A percentile compares a stretch with the other conserved stretches of the same genome.
Conservation (phyloP, 2,888 invertebrate genomes). For the Hemistola chrysoprasaria region DNA sequence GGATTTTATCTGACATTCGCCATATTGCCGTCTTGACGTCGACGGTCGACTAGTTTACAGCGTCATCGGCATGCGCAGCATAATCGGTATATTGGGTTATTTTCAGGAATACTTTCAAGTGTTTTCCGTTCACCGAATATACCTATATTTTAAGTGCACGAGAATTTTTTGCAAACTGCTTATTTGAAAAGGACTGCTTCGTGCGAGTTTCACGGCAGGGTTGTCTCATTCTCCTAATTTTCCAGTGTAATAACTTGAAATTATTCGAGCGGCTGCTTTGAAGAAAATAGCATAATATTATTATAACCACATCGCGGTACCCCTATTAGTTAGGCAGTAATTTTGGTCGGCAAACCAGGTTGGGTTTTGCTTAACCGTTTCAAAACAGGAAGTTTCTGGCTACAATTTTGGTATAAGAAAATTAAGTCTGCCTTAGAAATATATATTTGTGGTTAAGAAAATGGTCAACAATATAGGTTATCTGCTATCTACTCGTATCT, state of each 20-base stretch:
- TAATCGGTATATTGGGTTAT: no score
- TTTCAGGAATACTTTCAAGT: no score
- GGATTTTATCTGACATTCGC: no score
- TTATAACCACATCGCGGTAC: constrained; percentile 32
- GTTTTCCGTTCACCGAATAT: no score
- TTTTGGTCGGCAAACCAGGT: constrained; percentile 11
- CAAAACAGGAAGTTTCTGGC: background rate
- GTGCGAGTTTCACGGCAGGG: constrained; percentile 39
- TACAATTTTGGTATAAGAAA: constrained; percentile 1
- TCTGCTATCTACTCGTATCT: no score
- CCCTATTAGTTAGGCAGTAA: constrained; percentile 28
- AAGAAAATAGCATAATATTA: constrained; percentile 39
- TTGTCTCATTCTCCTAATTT: constrained; percentile 42
- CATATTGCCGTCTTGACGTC: no score
- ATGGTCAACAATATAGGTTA: no score
- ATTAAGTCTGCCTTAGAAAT: constrained; percentile 4
- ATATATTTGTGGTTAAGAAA: background rate
- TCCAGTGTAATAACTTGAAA: constrained; percentile 43
- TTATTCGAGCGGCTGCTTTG: constrained; percentile 34
- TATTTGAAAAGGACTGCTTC: constrained; percentile 31
- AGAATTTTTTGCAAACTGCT: constrained; percentile 17
- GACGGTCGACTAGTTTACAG: no score
- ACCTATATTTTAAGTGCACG: constrained; percentile 5
- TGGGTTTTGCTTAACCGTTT: constrained; percentile 5
- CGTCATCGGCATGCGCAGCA: no score